Evolutionary conservation across 2,797 vertebrate genomes (phyloP), one percentile per base, ranked within the genome.

Genomic region (Ateles fusciceps): DNA sequence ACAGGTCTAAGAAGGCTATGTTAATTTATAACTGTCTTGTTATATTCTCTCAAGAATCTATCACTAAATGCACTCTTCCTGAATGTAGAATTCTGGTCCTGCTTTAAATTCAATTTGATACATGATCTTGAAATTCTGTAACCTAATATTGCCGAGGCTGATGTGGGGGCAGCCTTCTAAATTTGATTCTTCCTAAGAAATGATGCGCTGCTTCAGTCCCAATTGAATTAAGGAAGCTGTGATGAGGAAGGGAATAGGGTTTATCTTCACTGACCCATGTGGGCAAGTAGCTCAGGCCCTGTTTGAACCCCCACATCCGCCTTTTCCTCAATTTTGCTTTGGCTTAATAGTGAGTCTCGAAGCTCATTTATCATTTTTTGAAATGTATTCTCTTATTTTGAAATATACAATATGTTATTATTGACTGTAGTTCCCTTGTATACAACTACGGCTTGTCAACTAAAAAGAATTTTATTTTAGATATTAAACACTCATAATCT

Each of bases 181-280:
- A 98, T 98, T 94, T 97, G 91, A 98, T 98, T 98, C 96, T 97
- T 97, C 92, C 57, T 76, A 36, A 97, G 95, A 97, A 94, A 96
- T 85, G 95, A 96, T 96, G 97, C 30, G 83, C 81, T 71, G 92
- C 78, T 96, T 95, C 78, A 92, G 71, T 97, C 96, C 28, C 97
- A 98, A 87, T 81, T 96, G 61, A 85, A 94, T 97, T 95, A 94
- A 5, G 84, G 93, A 90, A 89, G 72, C 88, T 91, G 48, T 88
- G 89, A 46, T 21, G 85, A 96, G 96, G 89, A 19, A 87, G 52
- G 95, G 33, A 75, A 33, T 42, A n/a, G 80, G 85, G 89, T 44
- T 95, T 61, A 75, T 33, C 74, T 30, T 92, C 95, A 64, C 64
- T 76, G 28, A 52, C 55, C 78, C 21, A 74, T 0, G 5, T 55